Base-by-base conservation (phyloP, 2,888 invertebrate genomes). In the Chydorus sphaericus region DNA sequence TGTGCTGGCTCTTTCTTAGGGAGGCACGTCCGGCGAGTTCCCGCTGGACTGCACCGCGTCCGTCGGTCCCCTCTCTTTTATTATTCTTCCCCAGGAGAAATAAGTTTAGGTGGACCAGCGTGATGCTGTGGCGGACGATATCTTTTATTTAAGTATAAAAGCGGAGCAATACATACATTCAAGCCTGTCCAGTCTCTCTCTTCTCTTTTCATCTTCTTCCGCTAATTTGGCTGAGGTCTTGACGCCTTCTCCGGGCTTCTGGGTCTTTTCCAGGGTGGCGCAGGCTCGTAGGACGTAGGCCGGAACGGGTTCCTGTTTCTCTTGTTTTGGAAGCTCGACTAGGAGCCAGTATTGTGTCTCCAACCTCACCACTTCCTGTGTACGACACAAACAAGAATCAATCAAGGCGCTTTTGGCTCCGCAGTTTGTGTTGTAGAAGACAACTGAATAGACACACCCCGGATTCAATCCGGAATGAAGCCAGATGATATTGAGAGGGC, bases 271-370 rank as follows among this genome's bases (percentile, higher is more conserved):
- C 83, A 91, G 86, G 63, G 90, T 88, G 58, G 88, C 80, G 68
- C 90, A 91, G 5, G 90, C 90, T 59, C 91, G 77, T 63, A 91
- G 77, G 48, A 93, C 92, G 70, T 91, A 93, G 8, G 85, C 85
- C 52, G 87, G 88, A 18, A 92, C 89, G 2, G 91, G 89, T 73
- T 93, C 92, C 63, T 89, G 89, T 68, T 91, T 90, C 69, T 92
- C 91, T 69, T 93, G 92, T 60, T 85, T 83, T 36, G 92, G 92
- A 58, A 93, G 87, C 70, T 92, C 92, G 58, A 93, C 85, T 65
- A 93, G 72, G 7, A 89, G 86, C 92, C 92, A 92, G 72, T 92
- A 91, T 68, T 91, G 87, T 7, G 89, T 87, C 73, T 91, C 91
- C 66, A 91, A 74, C 62, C 87, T 83, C 61, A 89, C 88, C 44